Evolutionary conservation across 2,113 vertebrate species (phyloP).

Genomic region (Amblyornis subalaris): DNA sequence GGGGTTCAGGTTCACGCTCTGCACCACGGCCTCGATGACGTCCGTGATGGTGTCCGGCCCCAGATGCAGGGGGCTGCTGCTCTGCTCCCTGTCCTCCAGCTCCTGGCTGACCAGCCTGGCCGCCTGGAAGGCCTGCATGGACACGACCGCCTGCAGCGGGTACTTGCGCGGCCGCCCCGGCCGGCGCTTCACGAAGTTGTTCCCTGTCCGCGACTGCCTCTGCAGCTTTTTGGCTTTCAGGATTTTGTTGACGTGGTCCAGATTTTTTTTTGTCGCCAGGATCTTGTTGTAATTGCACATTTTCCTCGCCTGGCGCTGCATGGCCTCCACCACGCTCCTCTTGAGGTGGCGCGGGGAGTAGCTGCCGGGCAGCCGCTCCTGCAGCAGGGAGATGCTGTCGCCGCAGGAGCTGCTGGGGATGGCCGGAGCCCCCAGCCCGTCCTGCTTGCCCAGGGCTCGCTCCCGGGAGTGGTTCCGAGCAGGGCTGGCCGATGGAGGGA

Average conservation of each 20-base stretch:
- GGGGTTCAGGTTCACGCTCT: constrained; percentile 71
- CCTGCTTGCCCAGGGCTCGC: constrained; percentile 58
- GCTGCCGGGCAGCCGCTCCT: constrained; percentile 32
- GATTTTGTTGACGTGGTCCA: constrained; percentile 83
- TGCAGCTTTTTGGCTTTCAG: constrained; percentile 82
- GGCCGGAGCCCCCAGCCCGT: constrained; percentile 26
- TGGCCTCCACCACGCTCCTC: constrained; percentile 76
- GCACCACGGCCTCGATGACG: constrained; percentile 82
- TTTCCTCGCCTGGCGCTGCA: constrained; percentile 78
- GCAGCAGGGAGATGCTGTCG: constrained; percentile 38
- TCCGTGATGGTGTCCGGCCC: constrained; percentile 72
- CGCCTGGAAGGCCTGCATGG: constrained; percentile 67
- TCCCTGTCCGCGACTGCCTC: constrained; percentile 76
- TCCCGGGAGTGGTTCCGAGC: constrained; percentile 64
- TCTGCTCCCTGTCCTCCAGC: constrained; percentile 21
- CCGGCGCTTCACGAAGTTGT: constrained; percentile 85
- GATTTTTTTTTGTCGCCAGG: constrained; percentile 82
- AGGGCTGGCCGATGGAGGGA: constrained; percentile 56
- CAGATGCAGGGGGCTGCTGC: constrained; percentile 45
- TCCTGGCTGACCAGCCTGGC: constrained; percentile 56
- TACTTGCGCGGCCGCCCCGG: constrained; percentile 91
- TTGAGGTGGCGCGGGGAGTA: constrained; percentile 70
- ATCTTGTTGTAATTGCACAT: constrained; percentile 83
- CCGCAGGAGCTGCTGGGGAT: background rate
- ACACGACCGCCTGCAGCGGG: constrained; percentile 72